Conservation (phyloP, 2,797 vertebrate species). For the Intellagama lesueurii region DNA sequence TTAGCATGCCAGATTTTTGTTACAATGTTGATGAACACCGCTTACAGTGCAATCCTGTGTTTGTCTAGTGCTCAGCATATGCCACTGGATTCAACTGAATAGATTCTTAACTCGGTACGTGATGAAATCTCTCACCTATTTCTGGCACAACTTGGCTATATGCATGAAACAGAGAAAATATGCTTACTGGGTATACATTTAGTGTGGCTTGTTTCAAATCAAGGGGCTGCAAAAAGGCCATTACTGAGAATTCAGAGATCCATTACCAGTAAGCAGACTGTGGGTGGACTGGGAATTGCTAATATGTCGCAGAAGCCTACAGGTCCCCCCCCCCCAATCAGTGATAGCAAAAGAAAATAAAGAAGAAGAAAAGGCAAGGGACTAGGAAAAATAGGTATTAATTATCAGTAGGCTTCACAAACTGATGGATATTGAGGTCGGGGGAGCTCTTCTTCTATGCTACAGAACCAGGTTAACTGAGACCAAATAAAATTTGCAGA, state of each 20-base stretch:
- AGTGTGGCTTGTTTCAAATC: neutral
- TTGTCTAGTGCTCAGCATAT: neutral
- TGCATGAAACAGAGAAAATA: neutral
- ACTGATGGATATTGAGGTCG: no score
- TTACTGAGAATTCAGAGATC: neutral
- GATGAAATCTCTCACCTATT: no score
- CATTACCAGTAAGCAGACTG: no score
- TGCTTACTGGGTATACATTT: neutral
- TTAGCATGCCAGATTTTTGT: neutral
- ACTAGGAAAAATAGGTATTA: no score
- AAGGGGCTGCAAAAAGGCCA: neutral
- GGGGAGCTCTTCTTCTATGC: no score
- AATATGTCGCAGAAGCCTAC: neutral
- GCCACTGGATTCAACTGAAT: neutral
- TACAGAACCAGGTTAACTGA: no score
- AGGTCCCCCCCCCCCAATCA: neutral
- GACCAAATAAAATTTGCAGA: no score
- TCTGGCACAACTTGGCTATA: neutral
- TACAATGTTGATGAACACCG: neutral
- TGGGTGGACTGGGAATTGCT: neutral
- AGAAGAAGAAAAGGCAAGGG: neutral
- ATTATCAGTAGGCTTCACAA: no score
- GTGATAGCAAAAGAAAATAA: neutral
- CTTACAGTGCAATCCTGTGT: neutral
- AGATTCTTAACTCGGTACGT: neutral